Evolutionary conservation across 2,888 invertebrate species (phyloP).

Genomic region (Xanthia togata): DNA sequence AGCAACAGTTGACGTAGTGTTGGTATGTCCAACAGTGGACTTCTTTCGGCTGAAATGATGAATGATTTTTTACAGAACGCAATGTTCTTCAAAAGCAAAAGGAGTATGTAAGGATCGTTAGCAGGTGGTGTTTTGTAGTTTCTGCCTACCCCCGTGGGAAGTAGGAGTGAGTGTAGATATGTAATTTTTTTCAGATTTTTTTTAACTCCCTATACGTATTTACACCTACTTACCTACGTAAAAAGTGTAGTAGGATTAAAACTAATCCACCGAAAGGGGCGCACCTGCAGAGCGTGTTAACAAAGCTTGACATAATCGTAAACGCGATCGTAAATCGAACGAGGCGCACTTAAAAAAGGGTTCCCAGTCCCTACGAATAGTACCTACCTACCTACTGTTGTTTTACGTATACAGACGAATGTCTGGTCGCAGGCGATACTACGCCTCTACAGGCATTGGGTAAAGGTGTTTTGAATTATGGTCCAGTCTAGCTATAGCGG

Average conservation of each 20-base stretch:
- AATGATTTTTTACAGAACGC: background rate
- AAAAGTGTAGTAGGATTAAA: conserved; percentile 57
- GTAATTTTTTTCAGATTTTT: background rate
- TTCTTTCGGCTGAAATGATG: no score
- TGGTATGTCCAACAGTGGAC: no score
- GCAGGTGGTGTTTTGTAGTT: no score
- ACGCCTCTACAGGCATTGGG: background rate
- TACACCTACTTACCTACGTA: conserved; percentile 14
- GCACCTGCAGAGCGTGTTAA: conserved; percentile 76
- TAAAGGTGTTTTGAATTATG: background rate
- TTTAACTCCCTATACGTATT: background rate
- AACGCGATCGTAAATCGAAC: conserved; percentile 80
- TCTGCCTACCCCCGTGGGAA: no score
- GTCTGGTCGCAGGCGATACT: conserved; percentile 14
- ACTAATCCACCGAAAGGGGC: conserved; percentile 69
- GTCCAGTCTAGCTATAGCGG: background rate
- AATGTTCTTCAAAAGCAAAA: background rate
- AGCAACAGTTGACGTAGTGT: no score
- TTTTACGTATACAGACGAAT: conserved; percentile 48
- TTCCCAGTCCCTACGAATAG: conserved; percentile 45
- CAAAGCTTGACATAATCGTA: conserved; percentile 76
- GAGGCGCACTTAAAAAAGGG: conserved; percentile 73
- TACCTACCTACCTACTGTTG: conserved; percentile 47
- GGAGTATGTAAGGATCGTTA: no score
- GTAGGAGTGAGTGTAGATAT: no score